Percentiles rank a stretch among this genome's conserved stretches.
These are phyloP conservation scores for Asobara japonica DNA, from an alignment of 1,140 invertebrate genomes.

Conservation along the genomic window DNA sequence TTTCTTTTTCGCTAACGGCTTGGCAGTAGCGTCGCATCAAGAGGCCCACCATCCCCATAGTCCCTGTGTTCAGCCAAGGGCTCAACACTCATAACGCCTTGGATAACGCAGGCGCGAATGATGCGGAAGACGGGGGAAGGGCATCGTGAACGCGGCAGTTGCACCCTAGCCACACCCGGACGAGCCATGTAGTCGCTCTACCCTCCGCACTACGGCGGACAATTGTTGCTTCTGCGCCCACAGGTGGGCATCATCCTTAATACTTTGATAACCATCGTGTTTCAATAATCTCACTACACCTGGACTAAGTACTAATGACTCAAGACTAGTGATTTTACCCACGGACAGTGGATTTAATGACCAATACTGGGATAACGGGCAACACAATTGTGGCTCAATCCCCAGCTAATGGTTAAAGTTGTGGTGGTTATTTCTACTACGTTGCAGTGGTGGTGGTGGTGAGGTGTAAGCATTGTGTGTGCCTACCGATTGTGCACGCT, in stretches of 20 bases:
- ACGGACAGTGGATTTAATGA: too few relatives aligned
- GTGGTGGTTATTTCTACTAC: conserved; percentile 1
- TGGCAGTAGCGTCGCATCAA: neutral
- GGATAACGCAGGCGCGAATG: conserved; percentile 57
- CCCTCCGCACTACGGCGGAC: conserved; percentile 66
- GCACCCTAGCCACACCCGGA: conserved; percentile 67
- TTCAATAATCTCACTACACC: neutral
- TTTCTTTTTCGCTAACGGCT: neutral
- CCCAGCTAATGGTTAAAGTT: neutral
- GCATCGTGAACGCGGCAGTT: conserved; percentile 57
- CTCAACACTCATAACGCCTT: too few relatives aligned
- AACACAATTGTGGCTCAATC: too few relatives aligned
- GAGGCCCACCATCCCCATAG: conserved; percentile 35
- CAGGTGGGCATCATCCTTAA: conserved; percentile 62
- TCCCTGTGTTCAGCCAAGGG: neutral
- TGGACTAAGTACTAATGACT: neutral
- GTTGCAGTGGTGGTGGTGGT: conserved; percentile 28
- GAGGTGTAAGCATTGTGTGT: conserved; percentile 14
- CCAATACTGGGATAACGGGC: too few relatives aligned
- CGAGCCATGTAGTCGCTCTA: conserved; percentile 66
- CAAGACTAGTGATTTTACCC: too few relatives aligned
- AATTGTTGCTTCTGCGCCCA: conserved; percentile 68
- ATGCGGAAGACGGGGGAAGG: conserved; percentile 42
- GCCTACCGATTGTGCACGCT: conserved; percentile 31
- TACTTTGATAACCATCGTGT: conserved; percentile 10